phyloP scores from a whole-genome alignment of 2,113 vertebrate genomes.

The Elephantulus edwardii region DNA sequence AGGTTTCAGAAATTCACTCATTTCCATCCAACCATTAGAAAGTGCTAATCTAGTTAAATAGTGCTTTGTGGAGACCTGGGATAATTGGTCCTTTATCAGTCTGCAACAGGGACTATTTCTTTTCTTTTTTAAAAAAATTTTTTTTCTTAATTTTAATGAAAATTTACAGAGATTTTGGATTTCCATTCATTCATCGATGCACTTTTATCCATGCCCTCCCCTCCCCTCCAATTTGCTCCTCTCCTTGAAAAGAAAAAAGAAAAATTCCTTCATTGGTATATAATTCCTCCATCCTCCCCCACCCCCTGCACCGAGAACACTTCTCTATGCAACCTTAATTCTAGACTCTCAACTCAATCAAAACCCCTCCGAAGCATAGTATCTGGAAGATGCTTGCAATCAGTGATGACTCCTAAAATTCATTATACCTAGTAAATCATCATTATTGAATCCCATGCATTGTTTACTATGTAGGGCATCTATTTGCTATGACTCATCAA shows the following conservation, averaged over 20 bases:
- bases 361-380: neutral
- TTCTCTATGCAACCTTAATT: too few relatives aligned
- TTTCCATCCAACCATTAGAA: neutral
- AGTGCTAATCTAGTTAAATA: neutral
- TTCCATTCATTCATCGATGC: too few relatives aligned
- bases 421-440: neutral
- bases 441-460: neutral
- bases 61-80: neutral
- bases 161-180: too few relatives aligned
- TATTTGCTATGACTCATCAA: neutral
- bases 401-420: neutral
- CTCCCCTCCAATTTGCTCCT: too few relatives aligned
- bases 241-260: too few relatives aligned
- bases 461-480: neutral
- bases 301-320: too few relatives aligned
- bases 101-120: neutral
- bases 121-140: neutral
- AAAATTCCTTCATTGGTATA: too few relatives aligned
- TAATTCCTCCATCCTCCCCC: too few relatives aligned
- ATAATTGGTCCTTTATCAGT: neutral
- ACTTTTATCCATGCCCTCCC: too few relatives aligned
- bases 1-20: neutral
- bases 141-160: too few relatives aligned
- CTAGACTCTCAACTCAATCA: too few relatives aligned
- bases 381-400: neutral